Evolutionary conservation across 2,888 invertebrate species (phyloP).

Genomic region (Ceraclea dissimilis): DNA sequence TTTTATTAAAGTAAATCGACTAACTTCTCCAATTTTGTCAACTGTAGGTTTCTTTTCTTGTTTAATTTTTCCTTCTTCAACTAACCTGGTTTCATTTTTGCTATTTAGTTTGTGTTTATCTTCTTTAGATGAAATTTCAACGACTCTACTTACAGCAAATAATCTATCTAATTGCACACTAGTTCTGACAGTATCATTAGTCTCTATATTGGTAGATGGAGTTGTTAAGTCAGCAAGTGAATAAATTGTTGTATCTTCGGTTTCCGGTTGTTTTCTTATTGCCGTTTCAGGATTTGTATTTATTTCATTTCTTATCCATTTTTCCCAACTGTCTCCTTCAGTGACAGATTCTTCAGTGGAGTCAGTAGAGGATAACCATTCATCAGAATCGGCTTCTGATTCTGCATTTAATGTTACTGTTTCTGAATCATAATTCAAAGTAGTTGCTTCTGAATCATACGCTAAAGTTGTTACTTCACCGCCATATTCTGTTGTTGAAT

Average conservation of each 20-base stretch:
- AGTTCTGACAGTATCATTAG: slow-evolving; percentile 36
- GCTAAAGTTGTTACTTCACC: slow-evolving; percentile 17
- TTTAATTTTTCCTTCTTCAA: slow-evolving; percentile 46
- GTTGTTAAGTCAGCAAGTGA: slow-evolving; percentile 30
- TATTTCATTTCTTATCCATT: not conserved
- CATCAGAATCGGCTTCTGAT: slow-evolving; percentile 17
- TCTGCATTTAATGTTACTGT: slow-evolving; percentile 9
- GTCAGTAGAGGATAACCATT: slow-evolving; percentile 28
- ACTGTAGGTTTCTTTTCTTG: slow-evolving; percentile 54
- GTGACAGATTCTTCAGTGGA: slow-evolving; percentile 28
- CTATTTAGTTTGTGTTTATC: slow-evolving; percentile 52
- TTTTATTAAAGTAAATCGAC: slow-evolving; percentile 60
- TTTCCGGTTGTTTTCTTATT: slow-evolving; percentile 11
- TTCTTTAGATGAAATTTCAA: slow-evolving; percentile 60
- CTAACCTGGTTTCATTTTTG: slow-evolving; percentile 46
- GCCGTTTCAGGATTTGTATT: slow-evolving; percentile 3
- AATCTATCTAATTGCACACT: slow-evolving; percentile 46
- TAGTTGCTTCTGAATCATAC: slow-evolving; percentile 20
- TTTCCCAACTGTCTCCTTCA: not conserved
- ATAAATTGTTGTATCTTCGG: slow-evolving; percentile 20
- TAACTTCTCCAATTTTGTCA: slow-evolving; percentile 63
- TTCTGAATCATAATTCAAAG: slow-evolving; percentile 3
- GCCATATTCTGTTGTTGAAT: slow-evolving; percentile 15
- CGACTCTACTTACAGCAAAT: slow-evolving; percentile 61
- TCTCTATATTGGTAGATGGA: slow-evolving; percentile 29